Percentiles rank a stretch among this genome's conserved stretches.
Evolutionary conservation across 2,888 invertebrate genomes (phyloP).

Genomic region (Boloria selene): DNA sequence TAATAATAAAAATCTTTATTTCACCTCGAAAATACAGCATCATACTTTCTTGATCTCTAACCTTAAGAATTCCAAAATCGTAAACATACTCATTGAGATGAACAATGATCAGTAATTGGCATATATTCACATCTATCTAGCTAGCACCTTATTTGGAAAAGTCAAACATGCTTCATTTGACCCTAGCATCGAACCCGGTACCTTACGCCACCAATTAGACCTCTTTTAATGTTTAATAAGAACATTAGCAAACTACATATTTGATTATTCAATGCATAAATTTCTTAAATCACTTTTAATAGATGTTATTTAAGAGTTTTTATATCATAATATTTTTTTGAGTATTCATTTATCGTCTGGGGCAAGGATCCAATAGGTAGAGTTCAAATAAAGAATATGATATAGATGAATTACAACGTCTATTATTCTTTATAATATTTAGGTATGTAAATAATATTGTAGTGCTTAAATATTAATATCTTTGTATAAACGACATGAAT

Average conservation of each 20-base stretch:
- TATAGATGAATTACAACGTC: too few species aligned
- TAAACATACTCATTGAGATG: constrained; percentile 36
- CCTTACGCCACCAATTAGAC: constrained; percentile 28
- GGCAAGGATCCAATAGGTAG: too few species aligned
- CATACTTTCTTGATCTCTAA: constrained; percentile 18
- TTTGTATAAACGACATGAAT: too few species aligned
- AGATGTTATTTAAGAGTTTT: too few species aligned
- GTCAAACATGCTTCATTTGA: constrained; percentile 38
- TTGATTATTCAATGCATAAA: constrained; percentile 16
- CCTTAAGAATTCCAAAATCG: constrained; percentile 24
- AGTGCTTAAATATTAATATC: too few species aligned
- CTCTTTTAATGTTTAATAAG: constrained; percentile 25
- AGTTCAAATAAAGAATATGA: too few species aligned
- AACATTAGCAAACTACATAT: constrained; percentile 21
- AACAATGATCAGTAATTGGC: constrained; percentile 44
- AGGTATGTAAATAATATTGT: too few species aligned
- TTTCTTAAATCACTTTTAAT: not conserved
- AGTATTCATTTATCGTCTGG: too few species aligned
- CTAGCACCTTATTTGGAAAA: constrained; percentile 37
- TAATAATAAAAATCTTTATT: constrained; percentile 12
- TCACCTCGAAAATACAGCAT: constrained; percentile 3
- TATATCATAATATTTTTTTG: too few species aligned
- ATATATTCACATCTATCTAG: constrained; percentile 37
- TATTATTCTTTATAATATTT: too few species aligned
- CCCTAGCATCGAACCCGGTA: constrained; percentile 37